A percentile compares a stretch with the other conserved stretches of the same genome.
Conservation (phyloP, 1,140 invertebrate genomes). For the Zaprionus davidi region DNA sequence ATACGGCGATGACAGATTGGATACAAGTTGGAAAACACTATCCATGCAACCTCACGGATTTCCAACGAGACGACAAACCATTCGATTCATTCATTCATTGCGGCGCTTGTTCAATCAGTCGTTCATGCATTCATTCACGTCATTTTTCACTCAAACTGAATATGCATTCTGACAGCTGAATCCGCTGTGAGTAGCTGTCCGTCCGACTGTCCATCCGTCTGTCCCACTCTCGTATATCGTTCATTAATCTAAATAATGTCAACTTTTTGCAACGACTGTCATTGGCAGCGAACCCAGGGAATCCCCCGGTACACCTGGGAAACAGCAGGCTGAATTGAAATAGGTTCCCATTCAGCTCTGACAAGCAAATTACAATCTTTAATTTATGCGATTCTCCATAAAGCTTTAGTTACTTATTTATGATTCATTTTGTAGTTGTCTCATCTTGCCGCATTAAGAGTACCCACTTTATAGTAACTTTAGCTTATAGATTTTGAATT, state of each 20-base stretch:
- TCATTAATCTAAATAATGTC: constrained; percentile 63
- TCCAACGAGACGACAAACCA: constrained; percentile 12
- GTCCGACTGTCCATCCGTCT: neutral
- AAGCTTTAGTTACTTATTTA: constrained; percentile 4
- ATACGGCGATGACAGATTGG: neutral
- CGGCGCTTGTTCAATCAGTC: constrained; percentile 11
- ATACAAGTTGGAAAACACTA: neutral
- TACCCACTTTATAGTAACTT: neutral
- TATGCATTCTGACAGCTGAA: constrained; percentile 42
- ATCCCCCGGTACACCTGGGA: constrained; percentile 38
- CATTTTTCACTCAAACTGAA: constrained; percentile 21
- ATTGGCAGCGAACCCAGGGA: constrained; percentile 10
- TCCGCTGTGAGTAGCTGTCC: constrained; percentile 10
- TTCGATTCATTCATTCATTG: constrained; percentile 11
- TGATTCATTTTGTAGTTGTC: neutral
- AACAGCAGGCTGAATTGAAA: constrained; percentile 42
- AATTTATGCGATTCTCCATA: constrained; percentile 50
- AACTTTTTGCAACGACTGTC: constrained; percentile 45
- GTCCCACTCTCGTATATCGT: constrained; percentile 26
- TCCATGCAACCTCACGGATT: constrained; percentile 18
- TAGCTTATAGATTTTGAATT: neutral
- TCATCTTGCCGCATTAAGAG: neutral
- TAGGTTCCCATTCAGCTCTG: constrained; percentile 34
- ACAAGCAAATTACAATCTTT: constrained; percentile 45
- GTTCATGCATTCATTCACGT: constrained; percentile 17